These are phyloP conservation scores for Alces alces DNA, from an alignment of 2,113 vertebrate genomes.

Conservation along the genomic window DNA sequence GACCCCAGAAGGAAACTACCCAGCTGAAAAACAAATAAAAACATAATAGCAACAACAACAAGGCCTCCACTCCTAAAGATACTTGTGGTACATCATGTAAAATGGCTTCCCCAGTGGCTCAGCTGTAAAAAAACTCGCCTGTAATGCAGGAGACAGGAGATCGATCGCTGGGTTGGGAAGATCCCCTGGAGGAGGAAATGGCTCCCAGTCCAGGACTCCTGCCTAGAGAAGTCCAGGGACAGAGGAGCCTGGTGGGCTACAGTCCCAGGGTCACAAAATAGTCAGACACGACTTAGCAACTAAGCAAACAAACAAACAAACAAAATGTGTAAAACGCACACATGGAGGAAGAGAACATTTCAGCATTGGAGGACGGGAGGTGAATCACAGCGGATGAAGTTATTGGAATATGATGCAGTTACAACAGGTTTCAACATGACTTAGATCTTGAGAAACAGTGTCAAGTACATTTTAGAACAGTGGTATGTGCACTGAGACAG, in stretches of 20 bases:
- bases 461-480: too few species aligned
- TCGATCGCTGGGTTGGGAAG: fast-evolving
- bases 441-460: neutral
- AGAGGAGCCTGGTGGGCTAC: neutral
- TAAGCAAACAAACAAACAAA: neutral
- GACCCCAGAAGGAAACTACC: neutral
- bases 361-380: neutral
- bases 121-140: fast-evolving
- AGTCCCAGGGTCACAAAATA: neutral
- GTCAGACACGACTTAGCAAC: neutral
- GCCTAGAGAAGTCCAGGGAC: neutral
- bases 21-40: neutral
- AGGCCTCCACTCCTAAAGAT: neutral
- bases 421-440: neutral
- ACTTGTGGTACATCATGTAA: fast-evolving
- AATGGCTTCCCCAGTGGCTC: fast-evolving
- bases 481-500: too few species aligned
- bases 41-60: too few species aligned
- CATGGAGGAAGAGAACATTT: neutral
- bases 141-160: neutral
- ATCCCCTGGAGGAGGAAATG: neutral
- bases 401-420: neutral
- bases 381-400: neutral
- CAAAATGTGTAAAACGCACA: neutral
- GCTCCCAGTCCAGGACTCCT: neutral